Evolutionary conservation across 2,797 vertebrate genomes (phyloP).

Genomic region (Sebastes taczanowskii): DNA sequence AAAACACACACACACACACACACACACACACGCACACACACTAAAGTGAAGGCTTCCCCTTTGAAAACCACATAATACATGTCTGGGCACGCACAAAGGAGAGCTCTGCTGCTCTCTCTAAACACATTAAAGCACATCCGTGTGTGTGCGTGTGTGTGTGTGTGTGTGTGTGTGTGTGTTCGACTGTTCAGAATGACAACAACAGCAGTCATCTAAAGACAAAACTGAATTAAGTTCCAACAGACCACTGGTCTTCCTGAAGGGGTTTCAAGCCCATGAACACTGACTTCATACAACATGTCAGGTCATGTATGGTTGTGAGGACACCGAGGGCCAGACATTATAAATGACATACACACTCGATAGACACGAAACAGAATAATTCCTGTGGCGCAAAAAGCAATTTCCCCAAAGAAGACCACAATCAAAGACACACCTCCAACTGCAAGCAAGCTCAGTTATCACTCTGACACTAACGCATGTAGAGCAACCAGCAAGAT

Average conservation of each 20-base stretch:
- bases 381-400: background rate
- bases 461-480: background rate
- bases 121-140: conserved; percentile 60
- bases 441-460: background rate
- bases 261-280: background rate
- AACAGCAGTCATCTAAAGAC: conserved; percentile 28
- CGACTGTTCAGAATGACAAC: conserved; percentile 23
- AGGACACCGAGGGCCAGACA: background rate
- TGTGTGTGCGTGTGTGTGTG: conserved; percentile 3
- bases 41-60: conserved; percentile 75
- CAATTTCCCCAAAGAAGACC: background rate
- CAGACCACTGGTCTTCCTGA: conserved; percentile 5
- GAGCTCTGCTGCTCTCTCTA: conserved; percentile 60
- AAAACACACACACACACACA: conserved; percentile 1
- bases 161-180: background rate
- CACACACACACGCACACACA: conserved; percentile 30
- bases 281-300: background rate
- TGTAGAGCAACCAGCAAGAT: background rate
- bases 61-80: conserved; percentile 76
- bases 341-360: background rate
- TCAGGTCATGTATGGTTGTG: background rate
- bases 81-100: conserved; percentile 65
- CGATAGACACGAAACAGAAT: background rate
- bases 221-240: conserved; percentile 37
- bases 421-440: background rate